These are phyloP conservation scores for Apamea epomidion DNA, from an alignment of 2,888 invertebrate genomes.

Conservation along the genomic window DNA sequence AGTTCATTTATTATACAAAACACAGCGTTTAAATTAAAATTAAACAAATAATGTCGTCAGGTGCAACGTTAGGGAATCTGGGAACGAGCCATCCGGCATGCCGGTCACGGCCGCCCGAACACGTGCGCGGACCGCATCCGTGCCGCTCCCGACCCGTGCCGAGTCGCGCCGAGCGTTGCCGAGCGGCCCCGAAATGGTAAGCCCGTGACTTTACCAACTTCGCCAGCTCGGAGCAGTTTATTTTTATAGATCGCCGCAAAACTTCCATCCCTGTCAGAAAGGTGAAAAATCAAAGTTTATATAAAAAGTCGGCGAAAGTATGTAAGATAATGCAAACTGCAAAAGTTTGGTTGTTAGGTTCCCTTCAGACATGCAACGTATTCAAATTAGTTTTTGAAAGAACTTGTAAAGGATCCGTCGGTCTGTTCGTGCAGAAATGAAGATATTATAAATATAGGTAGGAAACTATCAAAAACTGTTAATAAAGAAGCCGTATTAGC, in stretches of 20 bases:
- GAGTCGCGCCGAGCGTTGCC: conserved; percentile 32
- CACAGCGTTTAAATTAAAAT: conserved; percentile 52
- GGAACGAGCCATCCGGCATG: conserved; percentile 44
- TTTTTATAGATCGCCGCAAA: conserved; percentile 71
- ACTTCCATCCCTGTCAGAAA: conserved; percentile 68
- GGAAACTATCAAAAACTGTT: too few relatives aligned
- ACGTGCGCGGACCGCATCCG: conserved; percentile 44
- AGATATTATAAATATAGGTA: conserved; percentile 13
- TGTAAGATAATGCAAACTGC: conserved; percentile 69
- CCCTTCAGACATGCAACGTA: conserved; percentile 67
- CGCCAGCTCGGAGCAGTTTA: conserved; percentile 65
- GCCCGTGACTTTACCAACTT: conserved; percentile 59
- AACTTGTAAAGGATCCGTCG: conserved; percentile 51
- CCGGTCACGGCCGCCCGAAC: conserved; percentile 58
- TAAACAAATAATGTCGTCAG: conserved; percentile 62
- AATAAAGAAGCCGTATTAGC: too few relatives aligned
- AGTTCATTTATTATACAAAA: conserved; percentile 44
- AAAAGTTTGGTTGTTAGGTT: conserved; percentile 70
- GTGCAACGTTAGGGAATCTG: conserved; percentile 60
- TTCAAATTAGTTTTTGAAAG: conserved; percentile 67
- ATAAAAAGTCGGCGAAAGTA: conserved; percentile 62
- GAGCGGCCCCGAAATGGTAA: conserved; percentile 42
- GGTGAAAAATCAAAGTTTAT: conserved; percentile 73
- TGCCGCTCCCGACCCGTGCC: conserved; percentile 46
- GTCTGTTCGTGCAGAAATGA: conserved; percentile 32